Evolutionary conservation across 2,113 vertebrate species (phyloP).

Genomic region (Ranitomeya variabilis): DNA sequence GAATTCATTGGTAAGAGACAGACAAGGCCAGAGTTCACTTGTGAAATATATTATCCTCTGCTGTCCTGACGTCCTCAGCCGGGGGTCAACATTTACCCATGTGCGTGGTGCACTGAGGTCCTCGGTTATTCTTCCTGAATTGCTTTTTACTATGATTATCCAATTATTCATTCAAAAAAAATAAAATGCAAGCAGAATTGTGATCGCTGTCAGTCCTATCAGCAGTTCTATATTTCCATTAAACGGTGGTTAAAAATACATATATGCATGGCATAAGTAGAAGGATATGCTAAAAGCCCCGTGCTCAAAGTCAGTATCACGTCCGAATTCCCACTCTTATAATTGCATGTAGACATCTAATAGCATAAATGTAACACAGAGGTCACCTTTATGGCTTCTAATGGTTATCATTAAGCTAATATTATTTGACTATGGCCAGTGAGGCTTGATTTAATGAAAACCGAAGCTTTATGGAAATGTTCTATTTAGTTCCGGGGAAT

Average conservation of each 20-base stretch:
- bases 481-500: background rate
- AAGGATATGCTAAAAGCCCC: constrained; percentile 55
- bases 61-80: constrained; percentile 19
- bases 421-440: constrained; percentile 41
- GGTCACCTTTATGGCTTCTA: constrained; percentile 52
- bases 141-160: constrained; percentile 55
- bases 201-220: constrained; percentile 46
- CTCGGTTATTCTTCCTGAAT: constrained; percentile 31
- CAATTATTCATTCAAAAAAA: constrained; percentile 55
- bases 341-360: constrained; percentile 54
- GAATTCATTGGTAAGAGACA: constrained; percentile 22
- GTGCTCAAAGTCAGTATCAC: constrained; percentile 55
- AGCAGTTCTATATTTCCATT: constrained; percentile 48
- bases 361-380: constrained; percentile 52
- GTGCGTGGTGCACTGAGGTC: background rate
- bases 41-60: constrained; percentile 46
- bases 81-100: constrained; percentile 23
- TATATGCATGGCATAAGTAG: constrained; percentile 45
- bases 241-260: constrained; percentile 56
- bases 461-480: constrained; percentile 41
- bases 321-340: constrained; percentile 44
- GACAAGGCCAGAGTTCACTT: constrained; percentile 39
- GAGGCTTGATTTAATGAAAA: constrained; percentile 51
- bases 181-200: constrained; percentile 44
- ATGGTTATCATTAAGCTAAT: constrained; percentile 58